phyloP scores from a whole-genome alignment of 2,797 vertebrate species.

The Clarias fuscus region DNA sequence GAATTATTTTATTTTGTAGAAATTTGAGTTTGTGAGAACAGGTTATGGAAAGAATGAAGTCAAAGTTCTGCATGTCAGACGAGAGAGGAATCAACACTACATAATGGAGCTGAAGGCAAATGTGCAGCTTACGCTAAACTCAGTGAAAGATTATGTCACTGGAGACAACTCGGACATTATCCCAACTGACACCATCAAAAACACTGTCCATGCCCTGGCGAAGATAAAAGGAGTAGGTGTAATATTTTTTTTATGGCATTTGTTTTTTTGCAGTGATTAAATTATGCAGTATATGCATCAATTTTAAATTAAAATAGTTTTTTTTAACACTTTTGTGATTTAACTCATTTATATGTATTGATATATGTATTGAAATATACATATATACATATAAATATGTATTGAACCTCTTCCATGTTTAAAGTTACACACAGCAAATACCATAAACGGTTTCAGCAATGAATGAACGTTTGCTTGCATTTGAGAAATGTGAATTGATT shows the following conservation, averaged over 20 bases:
- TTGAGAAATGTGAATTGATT: background rate
- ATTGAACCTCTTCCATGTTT: background rate
- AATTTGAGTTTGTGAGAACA: constrained; percentile 86
- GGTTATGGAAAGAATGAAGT: constrained; percentile 92
- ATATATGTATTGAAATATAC: too few relatives aligned
- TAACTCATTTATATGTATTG: background rate
- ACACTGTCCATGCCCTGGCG: constrained; percentile 88
- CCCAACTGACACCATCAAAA: constrained; percentile 97
- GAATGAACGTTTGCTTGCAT: background rate
- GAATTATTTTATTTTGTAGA: constrained; percentile 69
- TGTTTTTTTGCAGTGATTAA: background rate
- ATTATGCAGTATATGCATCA: background rate
- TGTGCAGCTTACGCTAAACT: constrained; percentile 84
- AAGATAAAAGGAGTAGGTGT: constrained; percentile 87
- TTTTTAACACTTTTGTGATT: background rate
- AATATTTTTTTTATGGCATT: background rate
- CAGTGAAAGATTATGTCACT: constrained; percentile 82
- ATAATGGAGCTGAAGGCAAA: constrained; percentile 86
- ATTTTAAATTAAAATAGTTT: background rate
- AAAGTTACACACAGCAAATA: background rate
- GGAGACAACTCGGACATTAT: constrained; percentile 92
- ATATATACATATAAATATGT: too few relatives aligned
- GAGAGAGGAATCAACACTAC: constrained; percentile 76
- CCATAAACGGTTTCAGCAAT: background rate
- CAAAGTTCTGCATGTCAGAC: constrained; percentile 83